These are phyloP conservation scores for Oenanthe oenanthe DNA, from an alignment of 2,113 vertebrate genomes.

Conservation along the genomic window DNA sequence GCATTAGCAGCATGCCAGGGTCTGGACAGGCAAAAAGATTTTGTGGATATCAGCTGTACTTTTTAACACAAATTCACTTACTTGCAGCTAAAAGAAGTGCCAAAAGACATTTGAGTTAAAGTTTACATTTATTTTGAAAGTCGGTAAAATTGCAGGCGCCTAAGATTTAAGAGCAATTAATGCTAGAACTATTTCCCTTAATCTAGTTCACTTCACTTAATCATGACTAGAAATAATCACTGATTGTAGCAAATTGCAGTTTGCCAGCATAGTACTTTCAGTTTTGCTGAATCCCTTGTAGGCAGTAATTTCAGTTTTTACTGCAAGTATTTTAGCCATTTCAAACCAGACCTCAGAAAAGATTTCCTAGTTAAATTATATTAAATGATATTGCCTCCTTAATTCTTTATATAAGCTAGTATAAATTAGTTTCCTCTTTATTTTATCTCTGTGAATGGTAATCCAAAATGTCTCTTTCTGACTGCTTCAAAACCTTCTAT, in stretches of 20 bases:
- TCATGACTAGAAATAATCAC: not conserved
- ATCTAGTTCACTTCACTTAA: not conserved
- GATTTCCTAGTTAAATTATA: not conserved
- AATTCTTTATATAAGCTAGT: not conserved
- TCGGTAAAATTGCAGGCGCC: not conserved
- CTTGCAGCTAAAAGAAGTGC: not conserved
- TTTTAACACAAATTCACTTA: not conserved
- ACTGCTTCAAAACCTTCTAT: not conserved
- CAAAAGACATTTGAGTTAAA: not conserved
- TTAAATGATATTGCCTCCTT: not conserved
- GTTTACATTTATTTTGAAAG: not conserved
- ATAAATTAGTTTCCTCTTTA: not conserved
- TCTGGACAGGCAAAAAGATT: not conserved
- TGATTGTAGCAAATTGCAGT: not conserved
- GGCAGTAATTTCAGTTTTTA: not conserved
- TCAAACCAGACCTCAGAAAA: not conserved
- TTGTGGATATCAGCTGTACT: not conserved
- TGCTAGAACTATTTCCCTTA: not conserved
- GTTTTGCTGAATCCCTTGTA: not conserved
- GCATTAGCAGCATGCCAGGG: not conserved
- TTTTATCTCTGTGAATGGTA: not conserved
- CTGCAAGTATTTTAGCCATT: not conserved
- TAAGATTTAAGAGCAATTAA: not conserved
- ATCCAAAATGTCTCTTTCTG: not conserved
- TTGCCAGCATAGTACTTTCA: not conserved